These are phyloP conservation scores for Empidonax traillii DNA, from an alignment of 2,113 vertebrate species.

Conservation along the genomic window DNA sequence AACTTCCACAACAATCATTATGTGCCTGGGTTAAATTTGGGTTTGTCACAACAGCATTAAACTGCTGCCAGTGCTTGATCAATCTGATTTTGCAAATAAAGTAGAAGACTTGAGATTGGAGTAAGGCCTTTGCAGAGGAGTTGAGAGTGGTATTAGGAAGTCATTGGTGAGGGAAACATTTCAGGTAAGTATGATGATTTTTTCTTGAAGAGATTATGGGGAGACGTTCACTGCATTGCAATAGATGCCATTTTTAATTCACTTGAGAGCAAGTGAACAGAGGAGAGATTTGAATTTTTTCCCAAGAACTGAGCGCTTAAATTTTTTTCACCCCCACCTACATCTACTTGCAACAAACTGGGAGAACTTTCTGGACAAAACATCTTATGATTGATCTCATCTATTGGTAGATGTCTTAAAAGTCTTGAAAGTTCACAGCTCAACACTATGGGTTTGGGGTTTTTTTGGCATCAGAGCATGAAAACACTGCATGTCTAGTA, in stretches of 20 bases:
- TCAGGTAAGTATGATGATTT: conserved; percentile 45
- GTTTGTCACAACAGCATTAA: background rate
- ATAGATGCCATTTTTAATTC: background rate
- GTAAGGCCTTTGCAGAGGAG: background rate
- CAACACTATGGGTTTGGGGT: background rate
- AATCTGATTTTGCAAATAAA: background rate
- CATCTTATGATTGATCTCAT: conserved; percentile 12
- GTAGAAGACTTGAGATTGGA: background rate
- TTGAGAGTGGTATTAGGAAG: background rate
- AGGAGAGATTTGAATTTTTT: background rate
- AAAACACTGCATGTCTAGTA: conserved; percentile 56
- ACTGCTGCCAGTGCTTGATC: background rate
- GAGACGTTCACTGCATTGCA: background rate
- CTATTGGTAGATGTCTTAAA: conserved; percentile 24
- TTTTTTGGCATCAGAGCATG: conserved; percentile 53
- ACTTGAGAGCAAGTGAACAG: background rate
- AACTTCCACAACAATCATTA: background rate
- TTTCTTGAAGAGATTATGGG: background rate
- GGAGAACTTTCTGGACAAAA: conserved; percentile 59
- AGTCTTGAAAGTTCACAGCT: conserved; percentile 57
- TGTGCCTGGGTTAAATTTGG: background rate
- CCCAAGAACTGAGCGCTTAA: background rate
- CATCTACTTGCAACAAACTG: conserved; percentile 10
- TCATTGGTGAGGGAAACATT: background rate
- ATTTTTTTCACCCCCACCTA: background rate